phyloP scores from a whole-genome alignment of 2,113 vertebrate species.

The Oenanthe melanoleuca region DNA sequence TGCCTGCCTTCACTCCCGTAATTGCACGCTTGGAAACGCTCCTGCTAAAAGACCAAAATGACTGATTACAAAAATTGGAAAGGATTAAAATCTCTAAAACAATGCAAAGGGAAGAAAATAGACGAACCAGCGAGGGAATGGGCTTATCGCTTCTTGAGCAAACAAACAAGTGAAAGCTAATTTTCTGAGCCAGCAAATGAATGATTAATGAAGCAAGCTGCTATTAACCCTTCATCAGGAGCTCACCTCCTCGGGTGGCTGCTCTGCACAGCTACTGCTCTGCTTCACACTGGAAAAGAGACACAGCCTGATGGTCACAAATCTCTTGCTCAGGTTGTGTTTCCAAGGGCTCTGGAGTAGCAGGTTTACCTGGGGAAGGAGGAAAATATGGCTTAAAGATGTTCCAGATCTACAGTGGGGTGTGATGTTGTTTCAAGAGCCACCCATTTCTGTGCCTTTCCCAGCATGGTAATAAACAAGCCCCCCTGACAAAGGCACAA shows the following conservation, averaged over 20 bases:
- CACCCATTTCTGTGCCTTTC: background rate
- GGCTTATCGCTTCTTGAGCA: constrained; percentile 57
- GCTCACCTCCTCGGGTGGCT: background rate
- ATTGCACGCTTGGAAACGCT: constrained; percentile 25
- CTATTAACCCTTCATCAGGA: constrained; percentile 37
- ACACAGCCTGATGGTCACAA: constrained; percentile 2
- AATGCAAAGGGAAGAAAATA: constrained; percentile 59
- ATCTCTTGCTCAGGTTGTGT: background rate
- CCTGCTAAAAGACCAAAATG: constrained; percentile 48
- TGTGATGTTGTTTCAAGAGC: background rate
- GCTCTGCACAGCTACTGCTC: background rate
- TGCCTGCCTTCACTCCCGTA: background rate
- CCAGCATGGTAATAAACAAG: background rate
- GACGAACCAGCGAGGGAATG: constrained; percentile 4
- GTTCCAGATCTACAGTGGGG: background rate
- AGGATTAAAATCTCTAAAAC: constrained; percentile 63
- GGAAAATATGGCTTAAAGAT: background rate
- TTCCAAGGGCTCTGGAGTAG: background rate
- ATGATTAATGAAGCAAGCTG: constrained; percentile 51
- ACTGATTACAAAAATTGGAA: constrained; percentile 56
- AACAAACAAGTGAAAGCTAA: constrained; percentile 66
- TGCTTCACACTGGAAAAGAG: background rate
- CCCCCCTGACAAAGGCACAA: constrained; percentile 29
- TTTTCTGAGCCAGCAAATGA: constrained; percentile 64
- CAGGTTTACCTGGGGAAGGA: constrained; percentile 10